Base-by-base conservation (phyloP, 2,888 invertebrate species). In the Helobdella robusta region DNA sequence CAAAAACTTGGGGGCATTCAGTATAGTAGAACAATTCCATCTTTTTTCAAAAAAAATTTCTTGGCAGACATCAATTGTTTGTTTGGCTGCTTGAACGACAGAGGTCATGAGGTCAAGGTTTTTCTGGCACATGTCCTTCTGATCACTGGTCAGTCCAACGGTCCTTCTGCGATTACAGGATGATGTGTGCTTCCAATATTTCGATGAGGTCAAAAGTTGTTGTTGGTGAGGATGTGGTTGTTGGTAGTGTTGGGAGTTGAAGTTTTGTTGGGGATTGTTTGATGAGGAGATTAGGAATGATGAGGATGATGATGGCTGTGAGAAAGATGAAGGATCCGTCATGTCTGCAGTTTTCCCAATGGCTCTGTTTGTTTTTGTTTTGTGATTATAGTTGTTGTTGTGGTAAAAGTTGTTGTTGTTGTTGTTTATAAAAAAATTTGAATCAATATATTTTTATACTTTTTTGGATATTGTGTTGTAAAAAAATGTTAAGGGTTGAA, bases 11-110 rank as follows among this genome's bases (percentile, higher is more conserved):
- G 89, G 89, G 0, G 88, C 87, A 32, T 82, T 82, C 54, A 83
- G 83, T 63, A 89, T 83, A 54, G 88, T 86, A 67, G 88, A 87
- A 80, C 89, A 90, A 81, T 90, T 89, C 90, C 89, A 90, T 67
- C 89, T 81, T 68, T 87, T 83, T 73, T 87, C 84, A 30, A 83
- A 82, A 79, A 89, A 88, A 34, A 86, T 83, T 69, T 83, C 80
- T 77, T 86, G 85, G 78, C 89, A 90, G 5, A 75, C 75, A 68
- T 84, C 81, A 61, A 85, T 83, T 4, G 88, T 84, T 25, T 76
- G 71, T 67, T 85, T 81, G 4, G 89, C 87, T 0, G 89, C 89
- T 60, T 84, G 83, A n/a, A 86, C 85, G 67, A 89, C 84, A 74
- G 86, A 85, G 61, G 86, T 84, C 88, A 90, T 89, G 15, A 77